Conservation (phyloP, 1,140 invertebrate genomes). For the Lanistes nyassanus region DNA sequence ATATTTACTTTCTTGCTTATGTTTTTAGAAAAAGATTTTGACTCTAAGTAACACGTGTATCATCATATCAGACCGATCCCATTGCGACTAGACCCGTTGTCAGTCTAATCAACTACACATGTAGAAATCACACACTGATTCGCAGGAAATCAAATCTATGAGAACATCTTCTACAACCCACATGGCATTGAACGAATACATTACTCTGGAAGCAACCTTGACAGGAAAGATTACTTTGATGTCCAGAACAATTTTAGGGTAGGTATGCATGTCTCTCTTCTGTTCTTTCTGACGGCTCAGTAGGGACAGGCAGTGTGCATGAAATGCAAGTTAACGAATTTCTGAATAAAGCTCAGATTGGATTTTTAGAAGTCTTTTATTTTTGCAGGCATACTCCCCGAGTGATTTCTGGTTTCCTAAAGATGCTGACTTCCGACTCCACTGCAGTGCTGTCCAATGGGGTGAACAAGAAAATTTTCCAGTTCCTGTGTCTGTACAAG, state of each 20-base stretch:
- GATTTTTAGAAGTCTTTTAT: neutral
- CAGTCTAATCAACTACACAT: neutral
- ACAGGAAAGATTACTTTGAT: conserved; percentile 14
- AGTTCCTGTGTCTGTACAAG: conserved; percentile 15
- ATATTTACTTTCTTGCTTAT: neutral
- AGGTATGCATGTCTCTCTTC: neutral
- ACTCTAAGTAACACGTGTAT: neutral
- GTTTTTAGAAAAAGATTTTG: too few relatives aligned
- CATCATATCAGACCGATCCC: neutral
- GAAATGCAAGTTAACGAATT: neutral
- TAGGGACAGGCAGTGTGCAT: neutral
- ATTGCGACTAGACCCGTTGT: too few relatives aligned
- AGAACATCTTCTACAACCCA: conserved; percentile 25
- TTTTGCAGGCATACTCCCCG: neutral
- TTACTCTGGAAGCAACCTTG: neutral
- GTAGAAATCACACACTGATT: neutral
- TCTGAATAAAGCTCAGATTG: too few relatives aligned
- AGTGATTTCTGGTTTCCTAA: conserved; percentile 19
- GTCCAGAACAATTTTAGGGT: conserved; percentile 17
- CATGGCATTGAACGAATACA: neutral
- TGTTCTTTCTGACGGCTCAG: neutral
- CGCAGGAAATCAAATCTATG: conserved; percentile 24
- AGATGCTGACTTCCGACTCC: conserved; percentile 21
- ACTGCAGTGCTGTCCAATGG: conserved; percentile 28
- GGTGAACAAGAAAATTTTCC: conserved; percentile 19